Evolutionary conservation across 2,797 vertebrate genomes (phyloP), one percentile per base, ranked within the genome.

Genomic region (Valencia hispanica): DNA sequence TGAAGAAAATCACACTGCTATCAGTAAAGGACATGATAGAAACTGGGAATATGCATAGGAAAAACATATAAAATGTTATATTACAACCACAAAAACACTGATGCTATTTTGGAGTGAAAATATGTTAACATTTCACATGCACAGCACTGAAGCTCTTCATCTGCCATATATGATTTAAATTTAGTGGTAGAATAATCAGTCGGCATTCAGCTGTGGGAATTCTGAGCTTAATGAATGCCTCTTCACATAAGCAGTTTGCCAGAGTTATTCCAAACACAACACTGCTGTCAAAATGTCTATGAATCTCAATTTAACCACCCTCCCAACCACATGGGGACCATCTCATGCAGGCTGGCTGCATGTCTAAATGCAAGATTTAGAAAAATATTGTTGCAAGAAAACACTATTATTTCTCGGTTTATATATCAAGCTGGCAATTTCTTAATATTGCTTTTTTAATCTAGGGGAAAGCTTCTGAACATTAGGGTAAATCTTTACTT

Each of bases 141-240:
- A 72, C 53, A 36, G 76, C 27, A 78, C 70, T 73, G 73, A 90
- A 75, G 78, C 66, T 89, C 75, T 61, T 77, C 59, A 74, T 66
- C 87, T 91, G 89, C 90, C 91, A 88, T 81, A 84, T 90, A 88
- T 87, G 83, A 93, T 91, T 94, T 92, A 92, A 87, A 91, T 89
- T 90, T 86, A 88, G 81, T 80, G 85, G 81, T 75, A 86, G 90
- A 91, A 90, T 93, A 91, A 92, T 90, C 90, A 85, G 91, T 81
- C 93, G 89, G 93, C 88, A 84, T 83, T 87, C 77, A 88, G 88
- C 93, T 89, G 80, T 43, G 94, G 93, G 92, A 91, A 84, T 93
- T 92, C 68, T 75, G n/a, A 84, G 81, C 89, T 91, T 94, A 92
- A 94, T 92, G 88, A 93, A 88, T 78, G 87, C 81, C 88, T 92